Base-by-base conservation (phyloP, 2,888 invertebrate species). In the Drosophila mimetica region DNA sequence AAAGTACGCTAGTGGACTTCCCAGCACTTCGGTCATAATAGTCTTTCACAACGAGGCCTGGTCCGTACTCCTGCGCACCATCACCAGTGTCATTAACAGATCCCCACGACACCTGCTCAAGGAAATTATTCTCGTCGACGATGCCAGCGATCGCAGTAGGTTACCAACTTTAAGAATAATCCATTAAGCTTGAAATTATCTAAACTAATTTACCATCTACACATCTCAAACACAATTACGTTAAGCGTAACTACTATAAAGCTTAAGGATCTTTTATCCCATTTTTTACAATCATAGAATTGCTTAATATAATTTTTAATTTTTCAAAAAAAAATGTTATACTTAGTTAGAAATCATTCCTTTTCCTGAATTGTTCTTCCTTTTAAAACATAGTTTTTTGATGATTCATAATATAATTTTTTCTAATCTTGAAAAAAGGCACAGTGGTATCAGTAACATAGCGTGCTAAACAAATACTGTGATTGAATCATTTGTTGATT, bases 11-110 rank as follows among this genome's bases (percentile, higher is more conserved):
- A 91, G 93, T 67, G 93, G 93, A 52, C 92, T 99, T 57, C 98
- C 98, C 0, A 96, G 94, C 74, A 97, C 98, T 0, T 96, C 96
- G 74, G 94, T 99, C 14, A 96, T 99, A 53, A 98, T 99, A 76
- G 98, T 99, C 1, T 99, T 99, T 91, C 99, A 99, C 91, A 99
- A 99, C 91, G 99, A 99, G 92, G 99, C 99, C 0, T 99, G 98
- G 98, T 98, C 99, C 3, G 99, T 99, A 0, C 93, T 99, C 11
- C 93, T 99, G 84, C 93, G 99, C 57, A 99, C 99, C 1, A 96
- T 99, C 25, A 97, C 97, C 93, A 98, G 98, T 85, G 97, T 98
- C 41, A 96, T 99, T 64, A 94, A 96, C 89, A 93, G 98, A 76
- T 97, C 99, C 2, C 98, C 98, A 0, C 91, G 91, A 13, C 89